phyloP scores from a whole-genome alignment of 35 echinoderm and acorn worm species.

The Apostichopus parvimensis region DNA sequence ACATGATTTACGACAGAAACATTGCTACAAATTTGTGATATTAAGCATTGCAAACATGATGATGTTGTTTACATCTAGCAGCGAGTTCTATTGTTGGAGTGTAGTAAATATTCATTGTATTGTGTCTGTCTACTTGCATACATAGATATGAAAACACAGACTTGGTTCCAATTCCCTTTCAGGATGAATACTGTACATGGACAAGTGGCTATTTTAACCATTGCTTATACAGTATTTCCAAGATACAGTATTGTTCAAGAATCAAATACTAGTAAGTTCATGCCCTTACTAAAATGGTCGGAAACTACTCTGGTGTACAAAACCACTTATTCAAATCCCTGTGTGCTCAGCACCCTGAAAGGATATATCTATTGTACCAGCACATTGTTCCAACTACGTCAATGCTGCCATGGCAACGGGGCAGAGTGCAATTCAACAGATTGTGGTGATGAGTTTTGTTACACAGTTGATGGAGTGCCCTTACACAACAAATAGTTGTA shows the following conservation, averaged over 20 bases:
- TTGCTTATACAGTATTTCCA: no score
- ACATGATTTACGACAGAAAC: no score
- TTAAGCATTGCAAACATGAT: no score
- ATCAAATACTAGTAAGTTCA: constrained; percentile 7
- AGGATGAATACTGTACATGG: no score
- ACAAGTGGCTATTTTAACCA: no score
- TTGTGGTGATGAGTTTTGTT: constrained; percentile 3
- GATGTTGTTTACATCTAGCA: no score
- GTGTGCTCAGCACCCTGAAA: constrained; percentile 28
- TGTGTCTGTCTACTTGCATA: no score
- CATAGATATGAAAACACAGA: no score
- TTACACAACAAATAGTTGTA: constrained; percentile 20
- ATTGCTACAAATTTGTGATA: no score
- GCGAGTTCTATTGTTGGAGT: no score
- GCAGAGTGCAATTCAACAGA: constrained; percentile 29
- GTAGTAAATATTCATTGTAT: no score
- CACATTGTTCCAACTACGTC: constrained; percentile 39
- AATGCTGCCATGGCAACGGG: constrained; percentile 46
- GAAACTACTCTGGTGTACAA: constrained; percentile 2
- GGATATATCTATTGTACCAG: constrained; percentile 34
- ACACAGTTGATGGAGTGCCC: background rate
- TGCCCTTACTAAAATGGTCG: background rate
- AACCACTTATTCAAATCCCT: constrained; percentile 39
- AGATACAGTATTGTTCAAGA: background rate
- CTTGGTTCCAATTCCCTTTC: no score